Base-by-base conservation (phyloP, 30 jellyfish, hydroid and myxozoan genomes). In the Turritopsis rubra region DNA sequence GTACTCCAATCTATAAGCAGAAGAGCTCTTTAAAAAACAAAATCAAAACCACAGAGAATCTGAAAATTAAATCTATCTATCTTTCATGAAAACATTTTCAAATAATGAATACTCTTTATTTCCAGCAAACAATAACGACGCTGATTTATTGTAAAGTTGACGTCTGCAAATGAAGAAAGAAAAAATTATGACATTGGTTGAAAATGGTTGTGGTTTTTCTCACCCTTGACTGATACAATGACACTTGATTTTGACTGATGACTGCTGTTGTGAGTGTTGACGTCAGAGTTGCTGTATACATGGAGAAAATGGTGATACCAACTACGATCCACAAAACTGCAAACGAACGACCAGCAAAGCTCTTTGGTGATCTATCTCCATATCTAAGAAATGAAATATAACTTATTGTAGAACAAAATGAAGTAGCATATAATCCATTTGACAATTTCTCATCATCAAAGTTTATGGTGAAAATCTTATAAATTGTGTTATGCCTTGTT, bases 301-400 rank as follows among this genome's bases (percentile, higher is more conserved):
- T 74, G 53, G 82, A 74, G 71, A 85, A 90, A 53, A 90, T 85
- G 1, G 97, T 90, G 27, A 90, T 90, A n/a, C 97, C 97, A 23
- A 83, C 86, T 81, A 86, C 88, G 16, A 90, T 90, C 97, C 97
- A 90, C 26, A 90, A 31, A 1, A 90, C 88, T 41, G 97, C 97
- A 83, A 90, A 90, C 0, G 82, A 27, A 16, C 97, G 89, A 24
- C 95, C 97, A n/a, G 83, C 87, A 82, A 74, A 70, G 65, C 95
- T 85, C 78, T 86, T 85, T 22, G 97, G 97, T 8, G 97, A 89
- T 53, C 95, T 74, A 82, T 90, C 97, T 18, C 97, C 97, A 29
- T 90, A 90, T 9, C 97, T 90, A 54, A 21, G 0, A 13, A 41
- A 3, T 3, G 5, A 13, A 41, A 41, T 41, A 13, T 41, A 41